Base-by-base conservation (phyloP, 1,140 invertebrate species). In the Globodera ellingtonae region DNA sequence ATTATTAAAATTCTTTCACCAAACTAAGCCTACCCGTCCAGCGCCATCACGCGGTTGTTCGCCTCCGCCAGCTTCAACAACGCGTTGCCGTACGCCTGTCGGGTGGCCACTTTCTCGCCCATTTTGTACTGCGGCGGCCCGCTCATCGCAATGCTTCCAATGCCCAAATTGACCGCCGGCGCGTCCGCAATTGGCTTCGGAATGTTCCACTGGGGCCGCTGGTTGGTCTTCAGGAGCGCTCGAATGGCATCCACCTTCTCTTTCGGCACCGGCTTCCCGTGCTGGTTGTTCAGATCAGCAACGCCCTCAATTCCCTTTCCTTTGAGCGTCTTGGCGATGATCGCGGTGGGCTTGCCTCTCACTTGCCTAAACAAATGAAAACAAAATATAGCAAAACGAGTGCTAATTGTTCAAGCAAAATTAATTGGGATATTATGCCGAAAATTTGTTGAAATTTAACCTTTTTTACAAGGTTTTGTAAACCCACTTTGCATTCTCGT, bases 321-420 rank as follows among this genome's bases (percentile, higher is more conserved):
- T 90, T 99, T 99, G 89, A 93, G 96, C 0, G 97, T 99, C 91
- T 98, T 98, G 46, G 95, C 95, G 72, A 99, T 90, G 59, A 99
- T 92, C 71, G 94, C 95, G 18, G 95, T 97, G 47, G 98, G 98
- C 87, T 94, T 94, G 56, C 92, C 94, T 88, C 93, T 93, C 0
- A 93, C 35, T 93, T 47, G 83, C 84, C 46, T 90, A 90, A 35
- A 77, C 6, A 56, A 7, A 9, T 56, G n/a, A 1, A 52, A 75
- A 75, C 35, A 35, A 35, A 35, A 3, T 35, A 35, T 35, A 35
- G 35, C n/a, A 2, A 35, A 35, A 35, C 35, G 35, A 3, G 35
- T 35, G 35, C 35, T 35, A 35, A 35, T 35, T 35, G 35, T 35
- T 35, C 35, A 3, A 3, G 35, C 35, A 35, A 35, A 35, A 35